phyloP scores from a whole-genome alignment of 1,140 invertebrate species.

The Antheraea pernyi region DNA sequence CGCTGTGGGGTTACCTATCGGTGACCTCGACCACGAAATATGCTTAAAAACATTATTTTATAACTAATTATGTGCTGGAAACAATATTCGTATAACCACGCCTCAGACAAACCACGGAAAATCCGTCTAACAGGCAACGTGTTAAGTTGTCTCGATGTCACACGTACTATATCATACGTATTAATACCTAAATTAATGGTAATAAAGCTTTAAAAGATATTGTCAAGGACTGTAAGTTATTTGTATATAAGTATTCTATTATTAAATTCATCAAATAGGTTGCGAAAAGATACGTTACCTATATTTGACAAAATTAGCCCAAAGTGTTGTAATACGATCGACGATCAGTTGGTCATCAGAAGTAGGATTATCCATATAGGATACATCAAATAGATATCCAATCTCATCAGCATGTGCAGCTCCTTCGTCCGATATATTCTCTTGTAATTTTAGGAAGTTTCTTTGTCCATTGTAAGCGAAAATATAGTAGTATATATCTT shows the following conservation, averaged over 20 bases:
- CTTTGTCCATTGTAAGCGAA: conserved; percentile 15
- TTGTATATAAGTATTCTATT: neutral
- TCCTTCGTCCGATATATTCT: conserved; percentile 3
- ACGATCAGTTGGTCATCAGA: conserved; percentile 32
- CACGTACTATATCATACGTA: too few relatives aligned
- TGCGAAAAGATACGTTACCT: neutral
- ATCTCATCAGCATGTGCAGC: conserved; percentile 16
- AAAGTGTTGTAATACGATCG: conserved; percentile 1
- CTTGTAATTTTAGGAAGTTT: conserved; percentile 14
- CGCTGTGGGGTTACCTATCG: too few relatives aligned
- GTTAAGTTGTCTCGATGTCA: too few relatives aligned
- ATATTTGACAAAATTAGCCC: conserved; percentile 7
- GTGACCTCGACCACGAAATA: too few relatives aligned
- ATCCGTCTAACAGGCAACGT: too few relatives aligned
- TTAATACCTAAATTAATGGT: too few relatives aligned
- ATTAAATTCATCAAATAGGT: neutral
- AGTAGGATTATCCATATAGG: conserved; percentile 14
- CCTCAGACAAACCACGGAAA: too few relatives aligned
- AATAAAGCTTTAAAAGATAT: too few relatives aligned
- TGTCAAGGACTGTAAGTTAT: too few relatives aligned
- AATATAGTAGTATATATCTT: conserved; percentile 15
- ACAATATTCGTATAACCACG: too few relatives aligned
- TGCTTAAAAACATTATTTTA: too few relatives aligned
- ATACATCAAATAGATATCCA: conserved; percentile 25
- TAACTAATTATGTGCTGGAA: too few relatives aligned